Conservation (phyloP, 2,888 invertebrate species). For the Meganola albula region DNA sequence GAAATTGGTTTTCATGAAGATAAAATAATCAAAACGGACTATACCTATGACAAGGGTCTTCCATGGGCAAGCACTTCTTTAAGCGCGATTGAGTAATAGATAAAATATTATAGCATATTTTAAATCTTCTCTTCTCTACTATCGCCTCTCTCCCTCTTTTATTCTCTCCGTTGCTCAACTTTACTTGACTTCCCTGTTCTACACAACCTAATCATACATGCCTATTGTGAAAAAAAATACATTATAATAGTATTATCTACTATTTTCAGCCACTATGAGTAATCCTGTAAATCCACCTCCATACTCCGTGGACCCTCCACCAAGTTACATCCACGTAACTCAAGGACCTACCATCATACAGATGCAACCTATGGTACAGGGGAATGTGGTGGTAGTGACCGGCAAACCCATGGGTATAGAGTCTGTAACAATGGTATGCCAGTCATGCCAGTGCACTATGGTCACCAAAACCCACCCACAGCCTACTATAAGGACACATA, state of each 20-base stretch:
- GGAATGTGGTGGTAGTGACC: conserved; percentile 6
- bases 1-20: no score
- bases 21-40: no score
- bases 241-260: background rate
- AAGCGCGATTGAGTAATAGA: no score
- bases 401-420: conserved; percentile 47
- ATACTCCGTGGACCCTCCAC: conserved; percentile 3
- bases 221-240: no score
- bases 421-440: conserved; percentile 57
- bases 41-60: no score
- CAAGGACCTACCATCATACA: conserved; percentile 10
- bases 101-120: no score
- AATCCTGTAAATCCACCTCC: conserved; percentile 12
- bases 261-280: conserved; percentile 15
- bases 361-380: conserved; percentile 11
- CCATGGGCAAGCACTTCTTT: no score
- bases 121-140: no score
- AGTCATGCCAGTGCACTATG: conserved; percentile 60
- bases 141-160: no score
- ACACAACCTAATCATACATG: no score
- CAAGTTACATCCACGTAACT: background rate
- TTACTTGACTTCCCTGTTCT: no score
- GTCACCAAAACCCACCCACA: conserved; percentile 9
- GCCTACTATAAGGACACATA: conserved; percentile 13
- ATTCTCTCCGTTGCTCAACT: no score